Conservation (phyloP, 2,113 vertebrate species). For the Sclerurus mexicanus region DNA sequence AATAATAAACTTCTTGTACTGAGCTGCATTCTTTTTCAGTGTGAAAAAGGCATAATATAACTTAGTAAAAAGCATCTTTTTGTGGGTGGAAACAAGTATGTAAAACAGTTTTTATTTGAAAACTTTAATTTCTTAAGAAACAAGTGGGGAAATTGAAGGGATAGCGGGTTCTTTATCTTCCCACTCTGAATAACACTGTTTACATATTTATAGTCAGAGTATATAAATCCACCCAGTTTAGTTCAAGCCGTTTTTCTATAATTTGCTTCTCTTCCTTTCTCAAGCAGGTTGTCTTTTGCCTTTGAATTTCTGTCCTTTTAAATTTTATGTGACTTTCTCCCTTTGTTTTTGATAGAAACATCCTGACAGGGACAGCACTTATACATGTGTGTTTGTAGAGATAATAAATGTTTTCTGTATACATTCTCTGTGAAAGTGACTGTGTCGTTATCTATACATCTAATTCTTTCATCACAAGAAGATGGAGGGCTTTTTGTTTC, state of each 20-base stretch:
- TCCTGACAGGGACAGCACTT: background rate
- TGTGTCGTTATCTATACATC: background rate
- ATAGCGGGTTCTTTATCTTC: background rate
- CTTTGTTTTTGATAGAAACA: background rate
- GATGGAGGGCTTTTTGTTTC: background rate
- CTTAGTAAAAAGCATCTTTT: background rate
- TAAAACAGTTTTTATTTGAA: background rate
- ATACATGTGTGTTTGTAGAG: fast-evolving
- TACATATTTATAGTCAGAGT: background rate
- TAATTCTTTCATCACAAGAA: background rate
- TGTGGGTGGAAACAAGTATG: background rate
- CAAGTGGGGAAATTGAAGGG: background rate
- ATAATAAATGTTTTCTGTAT: background rate
- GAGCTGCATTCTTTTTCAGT: background rate
- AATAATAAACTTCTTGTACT: background rate
- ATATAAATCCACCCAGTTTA: background rate
- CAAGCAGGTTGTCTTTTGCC: background rate
- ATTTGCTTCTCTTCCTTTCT: background rate
- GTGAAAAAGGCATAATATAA: background rate
- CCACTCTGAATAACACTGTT: background rate
- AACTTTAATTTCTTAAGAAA: background rate
- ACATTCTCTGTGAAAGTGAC: background rate
- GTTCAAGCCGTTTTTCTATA: background rate
- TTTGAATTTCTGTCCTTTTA: background rate
- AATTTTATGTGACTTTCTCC: background rate